phyloP scores from a whole-genome alignment of 2,113 vertebrate species.

The Hyaena hyaena region DNA sequence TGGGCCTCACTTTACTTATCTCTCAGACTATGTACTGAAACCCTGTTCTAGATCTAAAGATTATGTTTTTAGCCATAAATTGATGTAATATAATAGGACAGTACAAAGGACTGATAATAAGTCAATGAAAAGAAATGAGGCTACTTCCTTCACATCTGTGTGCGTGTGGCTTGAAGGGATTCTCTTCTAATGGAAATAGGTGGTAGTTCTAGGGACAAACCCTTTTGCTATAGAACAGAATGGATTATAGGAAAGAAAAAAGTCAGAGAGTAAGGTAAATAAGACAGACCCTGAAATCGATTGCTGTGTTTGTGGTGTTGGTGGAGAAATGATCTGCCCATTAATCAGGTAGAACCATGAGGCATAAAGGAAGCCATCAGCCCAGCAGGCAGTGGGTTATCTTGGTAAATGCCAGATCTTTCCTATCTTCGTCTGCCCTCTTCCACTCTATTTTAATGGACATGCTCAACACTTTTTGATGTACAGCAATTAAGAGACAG shows the following conservation, averaged over 20 bases:
- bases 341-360: neutral
- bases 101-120: neutral
- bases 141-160: no score
- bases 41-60: neutral
- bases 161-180: neutral
- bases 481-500: conserved; percentile 50
- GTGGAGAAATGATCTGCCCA: neutral
- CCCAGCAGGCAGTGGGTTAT: neutral
- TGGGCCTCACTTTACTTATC: neutral
- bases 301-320: neutral
- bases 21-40: neutral
- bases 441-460: conserved; percentile 20
- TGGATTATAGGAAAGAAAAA: neutral
- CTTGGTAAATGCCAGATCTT: neutral
- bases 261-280: neutral
- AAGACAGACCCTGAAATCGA: neutral
- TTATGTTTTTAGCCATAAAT: neutral
- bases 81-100: neutral
- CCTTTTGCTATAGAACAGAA: neutral
- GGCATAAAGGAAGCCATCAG: neutral
- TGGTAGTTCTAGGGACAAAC: neutral
- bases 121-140: neutral
- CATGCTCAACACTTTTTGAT: neutral
- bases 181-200: neutral
- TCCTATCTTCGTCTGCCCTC: neutral